Evolutionary conservation across 2,888 invertebrate genomes (phyloP), one percentile per base, ranked within the genome.

Genomic region (Cheilosia soror): DNA sequence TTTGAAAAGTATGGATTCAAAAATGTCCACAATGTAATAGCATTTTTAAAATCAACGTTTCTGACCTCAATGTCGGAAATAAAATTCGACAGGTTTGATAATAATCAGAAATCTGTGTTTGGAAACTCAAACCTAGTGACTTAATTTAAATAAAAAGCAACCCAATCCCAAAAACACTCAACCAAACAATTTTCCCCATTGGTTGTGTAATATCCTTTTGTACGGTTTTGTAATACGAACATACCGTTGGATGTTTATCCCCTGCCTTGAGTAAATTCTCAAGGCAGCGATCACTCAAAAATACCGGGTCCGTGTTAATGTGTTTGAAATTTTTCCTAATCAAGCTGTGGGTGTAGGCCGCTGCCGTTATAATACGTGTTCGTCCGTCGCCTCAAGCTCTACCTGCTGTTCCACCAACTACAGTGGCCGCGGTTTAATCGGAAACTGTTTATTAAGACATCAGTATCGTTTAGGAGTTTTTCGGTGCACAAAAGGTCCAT

Each of bases 121-220:
- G 4, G 11, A 37, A 20, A 20, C 20, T 2, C 20, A 20, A 37
- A 37, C 37, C 37, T n/a, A 11, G 37, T 37, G 37, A 37, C 11
- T 11, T 37, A 37, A 37, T 37, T 37, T 11, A 37, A 37, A 37
- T 37, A 9, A 20, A 20, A 20, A 20, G 20, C 20, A 20, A 37
- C 37, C 37, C 37, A 37, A 37, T 11, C 11, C 9, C 11, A 37
- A 37, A 11, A 20, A 37, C 20, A 0, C 7, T n/a, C 11, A 40
- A 89, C 94, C 94, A 94, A 98, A 98, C 97, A 92, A 97, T 95
- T 93, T 96, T 96, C 92, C 98, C 95, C 98, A 98, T 98, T 90
- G 95, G 95, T 78, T 97, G 96, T 88, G 97, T 97, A 90, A 98
- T 94, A 93, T 98, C 98, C 89, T 94, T 95, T 94, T 98, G 98